Conservation (phyloP, 2,113 vertebrate species). For the Xenopus borealis region DNA sequence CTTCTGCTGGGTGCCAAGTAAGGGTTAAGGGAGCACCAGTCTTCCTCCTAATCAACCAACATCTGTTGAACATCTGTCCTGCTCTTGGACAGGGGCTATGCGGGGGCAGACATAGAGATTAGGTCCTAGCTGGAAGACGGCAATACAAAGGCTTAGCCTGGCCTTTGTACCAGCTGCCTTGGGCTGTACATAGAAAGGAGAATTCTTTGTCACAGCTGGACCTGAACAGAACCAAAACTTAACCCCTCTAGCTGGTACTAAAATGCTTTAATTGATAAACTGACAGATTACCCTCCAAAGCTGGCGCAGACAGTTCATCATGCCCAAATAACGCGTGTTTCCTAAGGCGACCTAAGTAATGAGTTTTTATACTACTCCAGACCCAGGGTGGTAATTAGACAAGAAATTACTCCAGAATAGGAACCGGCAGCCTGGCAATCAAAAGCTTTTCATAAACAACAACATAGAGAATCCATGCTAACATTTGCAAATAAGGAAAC, state of each 20-base stretch:
- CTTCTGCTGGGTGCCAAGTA: background rate
- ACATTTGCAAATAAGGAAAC: too few species aligned
- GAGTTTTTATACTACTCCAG: too few species aligned
- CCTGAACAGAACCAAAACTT: constrained; percentile 11
- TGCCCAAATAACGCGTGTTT: too few species aligned
- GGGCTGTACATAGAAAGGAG: constrained; percentile 24
- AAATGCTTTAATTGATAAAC: background rate
- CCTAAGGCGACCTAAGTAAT: too few species aligned
- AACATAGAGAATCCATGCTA: too few species aligned
- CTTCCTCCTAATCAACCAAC: constrained; percentile 26
- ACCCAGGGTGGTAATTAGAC: too few species aligned
- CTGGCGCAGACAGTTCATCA: background rate
- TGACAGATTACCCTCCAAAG: background rate
- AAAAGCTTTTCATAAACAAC: too few species aligned
- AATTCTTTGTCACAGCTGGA: constrained; percentile 35
- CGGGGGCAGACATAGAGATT: constrained; percentile 35
- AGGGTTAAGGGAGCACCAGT: constrained; percentile 24
- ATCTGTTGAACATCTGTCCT: constrained; percentile 40
- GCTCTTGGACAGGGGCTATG: constrained; percentile 20
- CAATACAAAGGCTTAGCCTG: constrained; percentile 21
- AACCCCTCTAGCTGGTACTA: background rate
- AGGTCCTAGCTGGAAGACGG: constrained; percentile 28
- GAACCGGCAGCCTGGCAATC: too few species aligned
- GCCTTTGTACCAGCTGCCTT: constrained; percentile 35
- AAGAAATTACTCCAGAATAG: too few species aligned